Evolutionary conservation across 2,797 vertebrate species (phyloP), one percentile per base, ranked within the genome.

Genomic region (Mycteria americana): DNA sequence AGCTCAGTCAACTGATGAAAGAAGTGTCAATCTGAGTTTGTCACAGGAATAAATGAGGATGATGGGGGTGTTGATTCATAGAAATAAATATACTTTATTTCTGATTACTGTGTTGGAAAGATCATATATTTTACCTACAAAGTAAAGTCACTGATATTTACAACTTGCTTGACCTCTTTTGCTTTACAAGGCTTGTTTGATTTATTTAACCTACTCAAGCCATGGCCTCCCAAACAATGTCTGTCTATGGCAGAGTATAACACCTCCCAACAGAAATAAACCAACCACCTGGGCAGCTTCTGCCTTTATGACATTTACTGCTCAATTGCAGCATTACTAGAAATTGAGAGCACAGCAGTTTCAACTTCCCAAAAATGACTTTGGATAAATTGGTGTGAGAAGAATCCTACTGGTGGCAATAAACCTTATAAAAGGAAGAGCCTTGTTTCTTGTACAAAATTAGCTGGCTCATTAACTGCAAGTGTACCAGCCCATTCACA

Each of bases 391-490:
- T 18, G 82, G 50, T 72, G 51, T 4, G 59, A 77, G 59, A 81
- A 92, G 67, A 63, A 92, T 67, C 77, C 85, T 93, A 87, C 10
- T 33, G 80, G 90, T 92, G 88, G 76, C 92, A 91, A 92, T 93
- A 96, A 95, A 85, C 62, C 60, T 63, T 35, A n/a, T 65, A 83
- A 91, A 95, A 93, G 46, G 43, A 94, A 95, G 48, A 85, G 74
- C 57, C 11, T 90, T 65, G 70, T 48, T 92, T 90, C 95, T 93
- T 65, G 50, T 89, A 87, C 43, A 77, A 85, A 89, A 96, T 95
- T 90, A 95, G 69, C 68, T 93, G 92, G 62, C 77, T 95, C 69
- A 81, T 95, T 96, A 95, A 75, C 63, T 89, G 28, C 48, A 87
- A 87, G 56, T 54, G 79, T 28, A 60, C 21, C 64, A 87, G 64